Conservation (phyloP, 1,140 invertebrate species). For the Magallana gigas region DNA sequence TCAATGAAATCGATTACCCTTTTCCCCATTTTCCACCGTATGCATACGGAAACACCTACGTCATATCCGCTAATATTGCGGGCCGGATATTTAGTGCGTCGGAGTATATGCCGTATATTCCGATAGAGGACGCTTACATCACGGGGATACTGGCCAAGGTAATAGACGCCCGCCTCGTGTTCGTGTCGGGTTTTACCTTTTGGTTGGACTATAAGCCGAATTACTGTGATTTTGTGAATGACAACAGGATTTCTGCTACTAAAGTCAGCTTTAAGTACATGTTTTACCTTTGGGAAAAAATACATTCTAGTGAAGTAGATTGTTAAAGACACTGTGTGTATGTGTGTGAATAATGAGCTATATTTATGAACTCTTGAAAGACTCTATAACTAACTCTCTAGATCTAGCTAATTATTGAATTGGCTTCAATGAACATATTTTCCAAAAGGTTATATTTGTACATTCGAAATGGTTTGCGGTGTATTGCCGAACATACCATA, state of each 20-base stretch:
- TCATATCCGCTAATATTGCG: conserved; percentile 67
- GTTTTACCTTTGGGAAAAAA: conserved; percentile 57
- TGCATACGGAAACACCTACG: conserved; percentile 71
- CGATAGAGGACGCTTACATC: conserved; percentile 80
- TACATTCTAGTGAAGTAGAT: not conserved
- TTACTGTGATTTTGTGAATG: conserved; percentile 57
- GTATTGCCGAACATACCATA: too few species aligned
- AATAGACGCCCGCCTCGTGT: conserved; percentile 57
- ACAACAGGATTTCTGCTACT: conserved; percentile 55
- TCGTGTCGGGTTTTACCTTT: conserved; percentile 59
- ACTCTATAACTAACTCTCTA: too few species aligned
- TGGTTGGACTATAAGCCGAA: conserved; percentile 51
- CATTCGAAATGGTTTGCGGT: too few species aligned
- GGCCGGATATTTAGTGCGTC: conserved; percentile 61
- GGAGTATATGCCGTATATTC: conserved; percentile 68
- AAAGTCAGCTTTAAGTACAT: conserved; percentile 55
- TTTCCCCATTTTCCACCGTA: conserved; percentile 71
- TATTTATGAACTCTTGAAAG: too few species aligned
- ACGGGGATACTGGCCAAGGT: conserved; percentile 77
- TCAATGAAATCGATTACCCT: conserved; percentile 66
- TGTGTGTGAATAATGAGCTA: not conserved
- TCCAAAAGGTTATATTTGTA: too few species aligned
- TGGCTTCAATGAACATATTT: too few species aligned
- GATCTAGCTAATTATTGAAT: too few species aligned
- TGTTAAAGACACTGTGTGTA: not conserved